Conservation (phyloP, 2,888 invertebrate genomes). For the Didymodactylos carnosus region DNA sequence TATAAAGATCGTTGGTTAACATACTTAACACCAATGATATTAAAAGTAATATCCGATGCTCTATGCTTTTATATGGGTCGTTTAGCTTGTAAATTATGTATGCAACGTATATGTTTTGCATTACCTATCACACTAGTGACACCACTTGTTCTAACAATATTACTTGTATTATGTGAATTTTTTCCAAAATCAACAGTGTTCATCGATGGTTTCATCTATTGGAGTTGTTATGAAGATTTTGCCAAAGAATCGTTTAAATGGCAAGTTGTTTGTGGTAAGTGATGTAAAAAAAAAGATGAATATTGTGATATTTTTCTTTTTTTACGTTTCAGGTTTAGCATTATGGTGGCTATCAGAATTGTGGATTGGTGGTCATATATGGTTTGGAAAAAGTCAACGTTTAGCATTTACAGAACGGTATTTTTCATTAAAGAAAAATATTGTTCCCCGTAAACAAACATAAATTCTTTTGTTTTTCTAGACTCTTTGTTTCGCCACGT, state of each 20-base stretch:
- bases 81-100: slow-evolving; percentile 39
- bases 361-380: slow-evolving; percentile 26
- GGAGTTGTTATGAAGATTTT: slow-evolving; percentile 19
- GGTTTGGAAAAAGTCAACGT: slow-evolving; percentile 25
- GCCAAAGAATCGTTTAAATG: slow-evolving; percentile 14
- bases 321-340: too few relatives aligned
- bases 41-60: slow-evolving; percentile 27
- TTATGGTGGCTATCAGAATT: slow-evolving; percentile 26
- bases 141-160: slow-evolving; percentile 25
- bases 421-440: too few relatives aligned
- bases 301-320: too few relatives aligned
- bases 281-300: too few relatives aligned
- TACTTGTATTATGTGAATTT: slow-evolving; percentile 18
- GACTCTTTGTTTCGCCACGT: slow-evolving; percentile 78
- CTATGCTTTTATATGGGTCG: slow-evolving; percentile 36
- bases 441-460: background rate
- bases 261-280: slow-evolving; percentile 18
- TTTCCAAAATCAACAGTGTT: slow-evolving; percentile 19
- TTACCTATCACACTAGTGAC: slow-evolving; percentile 34
- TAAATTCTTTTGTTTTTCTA: background rate
- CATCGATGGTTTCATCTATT: slow-evolving; percentile 17
- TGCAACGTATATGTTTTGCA: slow-evolving; percentile 36
- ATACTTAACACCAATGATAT: slow-evolving; percentile 19
- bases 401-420: slow-evolving; percentile 26
- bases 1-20: slow-evolving; percentile 28